phyloP scores from a whole-genome alignment of 2,113 vertebrate genomes.

The Pseudopipra pipra region DNA sequence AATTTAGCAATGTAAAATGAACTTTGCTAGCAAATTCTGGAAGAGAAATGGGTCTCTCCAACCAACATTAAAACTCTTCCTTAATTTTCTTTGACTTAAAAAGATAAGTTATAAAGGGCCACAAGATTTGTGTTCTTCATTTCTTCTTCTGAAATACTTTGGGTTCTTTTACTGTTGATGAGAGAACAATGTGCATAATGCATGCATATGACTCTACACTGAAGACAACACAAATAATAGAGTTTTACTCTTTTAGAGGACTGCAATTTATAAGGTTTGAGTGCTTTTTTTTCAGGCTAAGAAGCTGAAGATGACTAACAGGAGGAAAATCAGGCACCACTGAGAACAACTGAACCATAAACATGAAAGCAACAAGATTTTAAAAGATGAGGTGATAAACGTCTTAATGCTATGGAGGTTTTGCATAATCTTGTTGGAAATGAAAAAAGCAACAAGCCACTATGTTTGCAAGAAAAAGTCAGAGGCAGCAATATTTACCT shows the following conservation, averaged over 20 bases:
- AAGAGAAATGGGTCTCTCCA: neutral
- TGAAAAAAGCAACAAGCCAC: neutral
- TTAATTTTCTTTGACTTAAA: neutral
- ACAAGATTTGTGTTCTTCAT: neutral
- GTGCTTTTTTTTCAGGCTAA: neutral
- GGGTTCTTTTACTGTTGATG: neutral
- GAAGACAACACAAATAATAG: neutral
- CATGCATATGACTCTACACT: neutral
- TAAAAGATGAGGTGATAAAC: constrained; percentile 1
- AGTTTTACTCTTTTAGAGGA: neutral
- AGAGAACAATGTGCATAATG: neutral
- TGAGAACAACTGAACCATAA: neutral
- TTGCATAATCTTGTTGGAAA: neutral
- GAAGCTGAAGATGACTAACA: neutral
- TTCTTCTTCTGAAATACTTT: neutral
- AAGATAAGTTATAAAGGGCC: neutral
- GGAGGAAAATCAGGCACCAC: neutral
- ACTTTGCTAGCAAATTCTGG: neutral
- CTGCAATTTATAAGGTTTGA: neutral
- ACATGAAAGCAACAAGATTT: neutral
- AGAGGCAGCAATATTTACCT: neutral
- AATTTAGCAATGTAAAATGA: neutral
- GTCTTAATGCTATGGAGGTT: neutral
- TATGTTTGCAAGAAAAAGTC: neutral
- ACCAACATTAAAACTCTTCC: neutral